These are phyloP conservation scores for Poecilia wingei DNA, from an alignment of 2,797 vertebrate genomes.

Conservation along the genomic window DNA sequence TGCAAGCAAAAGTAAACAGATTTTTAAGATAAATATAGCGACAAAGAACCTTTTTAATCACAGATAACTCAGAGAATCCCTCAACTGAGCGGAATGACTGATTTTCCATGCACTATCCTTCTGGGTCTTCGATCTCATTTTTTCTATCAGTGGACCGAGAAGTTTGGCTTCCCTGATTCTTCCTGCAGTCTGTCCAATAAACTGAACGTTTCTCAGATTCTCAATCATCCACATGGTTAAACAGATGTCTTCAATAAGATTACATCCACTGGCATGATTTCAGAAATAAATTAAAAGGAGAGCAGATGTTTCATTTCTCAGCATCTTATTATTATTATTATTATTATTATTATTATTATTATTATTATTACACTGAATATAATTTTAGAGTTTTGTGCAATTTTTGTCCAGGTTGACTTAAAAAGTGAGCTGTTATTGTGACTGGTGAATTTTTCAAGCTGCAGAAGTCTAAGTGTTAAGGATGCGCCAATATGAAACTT, in stretches of 20 bases:
- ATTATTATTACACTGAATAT: too few relatives aligned
- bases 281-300: not conserved
- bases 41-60: not conserved
- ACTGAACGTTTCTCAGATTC: not conserved
- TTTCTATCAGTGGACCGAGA: not conserved
- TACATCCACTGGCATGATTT: not conserved
- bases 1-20: not conserved
- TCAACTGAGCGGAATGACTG: not conserved
- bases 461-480: too few relatives aligned
- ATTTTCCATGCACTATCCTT: not conserved
- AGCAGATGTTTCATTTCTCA: not conserved
- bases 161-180: not conserved
- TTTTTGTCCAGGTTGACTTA: too few relatives aligned
- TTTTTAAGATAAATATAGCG: not conserved
- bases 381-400: too few relatives aligned
- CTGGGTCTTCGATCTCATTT: not conserved
- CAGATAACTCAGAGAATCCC: not conserved
- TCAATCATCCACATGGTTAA: not conserved
- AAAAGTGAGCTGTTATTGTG: too few relatives aligned
- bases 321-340: not conserved
- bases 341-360: too few relatives aligned
- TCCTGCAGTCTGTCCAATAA: not conserved
- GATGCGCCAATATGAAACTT: too few relatives aligned
- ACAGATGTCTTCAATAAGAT: not conserved
- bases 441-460: too few relatives aligned